A percentile compares a stretch with the other conserved stretches of the same genome.
These are phyloP conservation scores for Monochamus saltuarius DNA, from an alignment of 1,140 invertebrate genomes.

Conservation along the genomic window DNA sequence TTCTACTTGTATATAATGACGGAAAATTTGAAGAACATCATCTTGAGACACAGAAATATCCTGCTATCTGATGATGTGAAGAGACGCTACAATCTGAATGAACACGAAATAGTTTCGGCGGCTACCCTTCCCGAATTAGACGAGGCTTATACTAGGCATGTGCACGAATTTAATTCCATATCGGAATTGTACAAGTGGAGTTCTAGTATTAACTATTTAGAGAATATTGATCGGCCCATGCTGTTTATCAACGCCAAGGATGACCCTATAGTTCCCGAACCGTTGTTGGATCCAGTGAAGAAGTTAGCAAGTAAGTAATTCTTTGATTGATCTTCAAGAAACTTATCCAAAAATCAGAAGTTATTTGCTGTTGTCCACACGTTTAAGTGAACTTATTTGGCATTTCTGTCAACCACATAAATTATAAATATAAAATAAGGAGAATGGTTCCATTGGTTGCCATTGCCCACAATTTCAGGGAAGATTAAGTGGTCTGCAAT, in stretches of 20 bases:
- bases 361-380: too few species aligned
- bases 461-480: too few species aligned
- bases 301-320: conserved; percentile 70
- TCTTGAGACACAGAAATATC: conserved; percentile 74
- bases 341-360: too few species aligned
- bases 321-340: too few species aligned
- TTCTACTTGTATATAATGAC: conserved; percentile 93
- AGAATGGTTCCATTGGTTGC: too few species aligned
- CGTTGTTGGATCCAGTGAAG: conserved; percentile 69
- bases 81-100: conserved; percentile 66
- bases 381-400: too few species aligned
- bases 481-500: too few species aligned
- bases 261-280: conserved; percentile 83
- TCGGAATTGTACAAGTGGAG: conserved; percentile 80
- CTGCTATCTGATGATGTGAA: conserved; percentile 76
- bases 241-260: conserved; percentile 86
- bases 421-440: too few species aligned
- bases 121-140: conserved; percentile 85
- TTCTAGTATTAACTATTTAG: conserved; percentile 75
- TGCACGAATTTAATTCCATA: conserved; percentile 76
- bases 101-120: conserved; percentile 78
- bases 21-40: conserved; percentile 83
- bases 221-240: conserved; percentile 79
- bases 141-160: conserved; percentile 80
- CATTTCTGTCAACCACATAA: too few species aligned